Evolutionary conservation across 2,113 vertebrate species (phyloP).

Genomic region (Sphaerodactylus townsendi): DNA sequence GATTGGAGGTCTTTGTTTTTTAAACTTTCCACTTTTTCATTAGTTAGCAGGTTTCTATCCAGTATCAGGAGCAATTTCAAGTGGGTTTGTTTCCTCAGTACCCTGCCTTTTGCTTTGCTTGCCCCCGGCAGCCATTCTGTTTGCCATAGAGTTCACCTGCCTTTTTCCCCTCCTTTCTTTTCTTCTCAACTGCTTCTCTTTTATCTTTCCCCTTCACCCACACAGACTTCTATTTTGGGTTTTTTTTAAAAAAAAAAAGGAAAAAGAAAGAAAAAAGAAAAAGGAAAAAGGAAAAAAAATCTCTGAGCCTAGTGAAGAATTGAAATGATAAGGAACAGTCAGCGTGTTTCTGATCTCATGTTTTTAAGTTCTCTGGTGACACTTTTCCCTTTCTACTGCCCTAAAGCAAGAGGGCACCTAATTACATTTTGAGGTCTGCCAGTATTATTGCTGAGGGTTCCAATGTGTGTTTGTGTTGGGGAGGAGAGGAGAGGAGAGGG

Average conservation of each 20-base stretch:
- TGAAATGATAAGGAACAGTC: conserved; percentile 15
- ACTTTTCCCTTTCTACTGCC: not conserved
- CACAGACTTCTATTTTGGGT: conserved; percentile 12
- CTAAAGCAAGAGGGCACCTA: conserved; percentile 15
- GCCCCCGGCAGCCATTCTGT: not conserved
- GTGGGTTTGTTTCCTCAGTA: not conserved
- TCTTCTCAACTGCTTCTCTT: not conserved
- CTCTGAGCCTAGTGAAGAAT: not conserved
- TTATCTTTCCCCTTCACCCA: conserved; percentile 12
- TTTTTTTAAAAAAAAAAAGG: not conserved
- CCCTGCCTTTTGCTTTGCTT: not conserved
- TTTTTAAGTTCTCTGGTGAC: not conserved
- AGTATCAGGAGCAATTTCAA: not conserved
- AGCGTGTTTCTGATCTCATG: not conserved
- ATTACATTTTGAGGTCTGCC: not conserved
- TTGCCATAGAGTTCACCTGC: conserved; percentile 10
- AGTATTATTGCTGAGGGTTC: not conserved
- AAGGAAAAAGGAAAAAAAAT: not conserved
- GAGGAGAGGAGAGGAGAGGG: not conserved
- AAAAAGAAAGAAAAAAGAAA: not conserved
- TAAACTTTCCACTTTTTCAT: not conserved
- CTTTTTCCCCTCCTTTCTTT: not conserved
- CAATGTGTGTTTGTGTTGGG: not conserved
- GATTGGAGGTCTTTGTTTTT: not conserved
- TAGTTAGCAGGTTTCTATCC: not conserved